A percentile compares a stretch with the other conserved stretches of the same genome.
phyloP scores from a whole-genome alignment of 2,888 invertebrate species.

The Harmothoe impar region DNA sequence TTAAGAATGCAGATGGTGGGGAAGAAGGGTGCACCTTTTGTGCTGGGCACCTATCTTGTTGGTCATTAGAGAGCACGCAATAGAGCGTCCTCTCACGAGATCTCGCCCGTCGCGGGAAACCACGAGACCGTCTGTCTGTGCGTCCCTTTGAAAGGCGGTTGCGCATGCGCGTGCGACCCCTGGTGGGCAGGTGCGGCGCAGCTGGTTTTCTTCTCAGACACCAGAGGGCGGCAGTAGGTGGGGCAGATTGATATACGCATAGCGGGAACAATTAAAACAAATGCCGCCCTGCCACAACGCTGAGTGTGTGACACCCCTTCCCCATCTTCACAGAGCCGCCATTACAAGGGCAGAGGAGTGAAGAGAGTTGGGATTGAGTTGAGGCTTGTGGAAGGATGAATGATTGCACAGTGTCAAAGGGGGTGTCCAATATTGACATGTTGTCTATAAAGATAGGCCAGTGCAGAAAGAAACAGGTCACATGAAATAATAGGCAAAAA shows the following conservation, averaged over 20 bases:
- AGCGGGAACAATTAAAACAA: constrained; percentile 26
- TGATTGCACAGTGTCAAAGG: background rate
- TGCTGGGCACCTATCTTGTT: background rate
- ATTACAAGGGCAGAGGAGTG: no score
- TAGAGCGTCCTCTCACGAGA: constrained; percentile 2
- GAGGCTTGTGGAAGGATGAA: background rate
- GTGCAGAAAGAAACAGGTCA: no score
- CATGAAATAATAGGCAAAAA: no score
- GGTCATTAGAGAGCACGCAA: constrained; percentile 4
- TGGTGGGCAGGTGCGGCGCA: constrained; percentile 14
- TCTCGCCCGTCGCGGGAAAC: background rate
- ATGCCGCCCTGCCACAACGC: background rate
- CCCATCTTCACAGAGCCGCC: no score
- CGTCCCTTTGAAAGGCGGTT: background rate
- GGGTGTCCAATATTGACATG: no score
- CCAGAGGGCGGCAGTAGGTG: background rate
- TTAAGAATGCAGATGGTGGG: background rate
- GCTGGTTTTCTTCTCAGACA: background rate
- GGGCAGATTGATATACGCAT: constrained; percentile 26
- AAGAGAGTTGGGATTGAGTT: background rate
- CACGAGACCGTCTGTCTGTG: constrained; percentile 16
- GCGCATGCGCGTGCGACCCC: constrained; percentile 6
- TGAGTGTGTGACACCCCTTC: no score
- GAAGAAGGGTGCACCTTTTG: background rate
- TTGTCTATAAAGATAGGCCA: no score